Evolutionary conservation across 2,113 vertebrate genomes (phyloP), one percentile per base, ranked within the genome.

Genomic region (Indicator maculatus): DNA sequence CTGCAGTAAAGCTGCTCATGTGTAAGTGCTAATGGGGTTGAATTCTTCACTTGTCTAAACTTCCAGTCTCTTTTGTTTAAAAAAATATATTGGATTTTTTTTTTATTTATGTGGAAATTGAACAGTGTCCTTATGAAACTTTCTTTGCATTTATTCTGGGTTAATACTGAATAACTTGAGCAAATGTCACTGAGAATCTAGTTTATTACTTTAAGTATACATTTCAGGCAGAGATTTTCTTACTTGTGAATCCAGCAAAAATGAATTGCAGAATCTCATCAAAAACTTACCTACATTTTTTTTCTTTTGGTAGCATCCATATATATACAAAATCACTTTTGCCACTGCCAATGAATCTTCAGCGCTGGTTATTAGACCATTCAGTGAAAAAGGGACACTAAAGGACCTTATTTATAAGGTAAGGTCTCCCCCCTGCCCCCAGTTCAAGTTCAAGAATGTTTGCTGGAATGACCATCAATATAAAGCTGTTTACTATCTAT

Each of bases 381-480:
- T 99, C 97, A 99, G 97, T 87, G 99, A 99, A 92, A 99, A 98
- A 94, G 99, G 99, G 93, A 99, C 99, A 28, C 96, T 99, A 77
- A 98, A 99, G 96, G 99, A 99, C 97, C 98, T 99, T 94, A 99
- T 99, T 96, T 99, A 98, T 96, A 99, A 99, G 99, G 99, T 99
- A 98, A 50, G 45, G 31, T 38, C 16, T 69, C 19, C 28, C 23
- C 16, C 19, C 19, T 15, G 27, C 23, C 38, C 47, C 28, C 31
- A 59, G 2, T 7, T 74, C 28, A 30, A 69, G 76, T 28, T 19
- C 33, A 55, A 44, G 31, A 75, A 31, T 16, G 31, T 91, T 44
- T 71, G 14, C 61, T 90, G 79, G 24, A 58, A 55, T 75, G 80
- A 45, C 26, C 18, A 8, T 36, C 20, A 61, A 74, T 70, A 27